Conservation (phyloP, 1,140 invertebrate genomes). For the Druon quercuslanigerum region DNA sequence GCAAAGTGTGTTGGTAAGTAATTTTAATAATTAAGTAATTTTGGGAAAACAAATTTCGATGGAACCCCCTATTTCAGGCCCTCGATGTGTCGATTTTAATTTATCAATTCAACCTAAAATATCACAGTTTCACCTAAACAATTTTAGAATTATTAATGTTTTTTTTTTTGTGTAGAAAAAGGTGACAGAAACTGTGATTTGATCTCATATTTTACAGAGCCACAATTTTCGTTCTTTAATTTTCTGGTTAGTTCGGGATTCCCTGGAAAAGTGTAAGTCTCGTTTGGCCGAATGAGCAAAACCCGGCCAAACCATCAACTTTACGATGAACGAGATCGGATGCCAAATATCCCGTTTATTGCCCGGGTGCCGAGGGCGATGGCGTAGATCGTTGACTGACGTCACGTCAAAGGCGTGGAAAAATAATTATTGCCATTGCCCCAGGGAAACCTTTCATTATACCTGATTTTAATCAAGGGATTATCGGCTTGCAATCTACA, state of each 20-base stretch:
- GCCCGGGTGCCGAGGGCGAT: not conserved
- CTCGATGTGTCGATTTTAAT: too few relatives aligned
- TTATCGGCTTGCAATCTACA: not conserved
- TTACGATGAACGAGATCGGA: constrained; percentile 11
- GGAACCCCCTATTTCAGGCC: too few relatives aligned
- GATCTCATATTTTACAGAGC: not conserved
- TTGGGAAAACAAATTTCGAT: too few relatives aligned
- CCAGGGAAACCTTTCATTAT: not conserved
- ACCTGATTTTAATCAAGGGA: constrained; percentile 9
- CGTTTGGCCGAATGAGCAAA: not conserved
- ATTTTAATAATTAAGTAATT: too few relatives aligned
- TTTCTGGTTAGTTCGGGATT: constrained; percentile 18
- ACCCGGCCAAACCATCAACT: not conserved
- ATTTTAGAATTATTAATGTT: too few relatives aligned
- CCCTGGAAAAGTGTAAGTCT: not conserved
- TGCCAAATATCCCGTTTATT: constrained; percentile 27
- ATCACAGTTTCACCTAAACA: too few relatives aligned
- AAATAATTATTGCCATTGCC: not conserved
- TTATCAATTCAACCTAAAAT: too few relatives aligned
- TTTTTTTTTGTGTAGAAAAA: too few relatives aligned
- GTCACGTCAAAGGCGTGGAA: not conserved
- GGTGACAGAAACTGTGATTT: not conserved
- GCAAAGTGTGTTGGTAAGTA: too few relatives aligned
- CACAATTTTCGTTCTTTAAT: constrained; percentile 12
- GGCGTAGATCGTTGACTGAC: not conserved